Base-by-base conservation (phyloP, 1,140 invertebrate genomes). In the Papilio polyxenes region DNA sequence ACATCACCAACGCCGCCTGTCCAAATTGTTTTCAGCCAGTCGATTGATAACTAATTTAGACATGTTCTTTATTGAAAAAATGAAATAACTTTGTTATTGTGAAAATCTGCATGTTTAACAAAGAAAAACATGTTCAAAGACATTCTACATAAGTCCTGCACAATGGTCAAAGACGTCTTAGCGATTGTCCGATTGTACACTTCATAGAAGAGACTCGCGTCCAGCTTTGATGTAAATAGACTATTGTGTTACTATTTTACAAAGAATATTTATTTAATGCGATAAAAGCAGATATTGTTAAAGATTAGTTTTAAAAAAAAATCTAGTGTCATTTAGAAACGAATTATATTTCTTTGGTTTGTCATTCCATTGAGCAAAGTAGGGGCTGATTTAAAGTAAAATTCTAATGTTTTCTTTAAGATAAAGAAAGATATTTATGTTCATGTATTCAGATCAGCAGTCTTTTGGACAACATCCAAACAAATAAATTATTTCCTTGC, bases 41-140 rank as follows among this genome's bases (percentile, higher is more conserved):
- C 40, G 7, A 44, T 44, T 44, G 7, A 44, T 44, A 44, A 44
- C 1, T 7, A 44, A 7, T 7, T 7, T 44, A 44, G 1, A 4
- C 40, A 44, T 44, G 40, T 44, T 44, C 40, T 44, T 44, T 44
- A 4, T 44, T 44, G 40, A 44, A 44, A 44, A 44, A 44, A 6
- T 44, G 4, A 44, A 44, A 44, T 44, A 44, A 44, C 40, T 44
- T 44, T 44, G 40, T 44, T 44, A 44, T 44, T 44, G 56, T 20
- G 56, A 59, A n/a, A 9, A 20, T 59, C 3, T 59, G n/a, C 17
- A 20, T 20, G 56, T 59, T 4, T 37, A 37, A 40, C 7, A 40
- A 72, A 72, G 11, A 72, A 72, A 72, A n/a, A 59, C 7, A 11
- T 72, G 23, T 15, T 72, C 65, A 72, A 72, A 72, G 65, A 37